Base-by-base conservation (phyloP, 2,113 vertebrate genomes). In the Ovis canadensis region DNA sequence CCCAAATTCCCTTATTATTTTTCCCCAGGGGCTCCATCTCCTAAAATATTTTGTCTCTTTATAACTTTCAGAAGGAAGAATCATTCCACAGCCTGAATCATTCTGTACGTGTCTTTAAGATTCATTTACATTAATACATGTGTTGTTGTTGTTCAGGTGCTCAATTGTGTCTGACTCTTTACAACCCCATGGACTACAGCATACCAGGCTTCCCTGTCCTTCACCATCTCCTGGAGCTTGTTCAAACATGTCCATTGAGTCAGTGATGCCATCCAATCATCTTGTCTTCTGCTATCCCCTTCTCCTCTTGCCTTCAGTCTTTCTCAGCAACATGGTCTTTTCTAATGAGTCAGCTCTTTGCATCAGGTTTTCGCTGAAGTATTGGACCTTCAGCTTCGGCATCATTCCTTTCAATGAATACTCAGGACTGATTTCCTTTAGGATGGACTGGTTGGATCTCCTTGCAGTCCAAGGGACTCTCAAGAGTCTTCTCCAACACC, bases 11-110 rank as follows among this genome's bases (percentile, higher is more conserved):
- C 8, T 91, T 54, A 54, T 60, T 84, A 40, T 83, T 90, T 82
- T 54, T 59, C 77, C 52, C 15, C 60, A 93, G 45, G 21, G 45
- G 60, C 52, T 83, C 43, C 12, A 71, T 23, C 43, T 88, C 60
- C 77, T 91, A 80, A 95, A 36, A 91, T 74, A 95, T 13, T 91
- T 91, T 87, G 21, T 95, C 40, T 91, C 45, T 74, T 74, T 82
- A 45, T 50, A 55, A 96, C 29, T 81, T 86, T 64, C 71, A 50
- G 43, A 74, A 83, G 43, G n/a, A 96, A 17, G 50, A 89, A 84
- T 54, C 54, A 54, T 52, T 52, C 16, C 62, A 83, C 10, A 54
- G 62, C 64, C 40, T 43, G 40, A 43, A 43, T 43, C 60, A 54
- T 21, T 77, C 78, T 71, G 84, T 43, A 71, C 43, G 25, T 21